phyloP scores from a whole-genome alignment of 2,888 invertebrate genomes.

The Anaspis maculata region DNA sequence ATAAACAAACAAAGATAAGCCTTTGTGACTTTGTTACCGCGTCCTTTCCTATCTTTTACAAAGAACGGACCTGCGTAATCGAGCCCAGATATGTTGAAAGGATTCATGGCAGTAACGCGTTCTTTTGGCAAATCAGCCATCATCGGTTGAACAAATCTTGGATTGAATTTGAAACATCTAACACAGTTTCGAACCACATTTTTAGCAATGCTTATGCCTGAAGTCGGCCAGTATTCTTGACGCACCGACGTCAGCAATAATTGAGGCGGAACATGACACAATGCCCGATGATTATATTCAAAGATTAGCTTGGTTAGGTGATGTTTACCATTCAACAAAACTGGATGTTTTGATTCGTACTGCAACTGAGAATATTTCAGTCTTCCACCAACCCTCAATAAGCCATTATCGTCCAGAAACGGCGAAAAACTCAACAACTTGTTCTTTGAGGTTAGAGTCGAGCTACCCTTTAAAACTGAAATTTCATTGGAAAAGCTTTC shows the following conservation, averaged over 20 bases:
- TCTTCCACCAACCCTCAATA: conserved; percentile 1
- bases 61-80: conserved; percentile 1
- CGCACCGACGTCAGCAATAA: background rate
- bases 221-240: conserved; percentile 1
- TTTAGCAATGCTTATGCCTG: background rate
- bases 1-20: background rate
- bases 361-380: background rate
- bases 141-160: background rate
- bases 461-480: too few species aligned
- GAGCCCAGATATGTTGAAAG: background rate
- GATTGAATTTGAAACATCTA: background rate
- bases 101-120: background rate
- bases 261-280: background rate
- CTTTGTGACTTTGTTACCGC: background rate
- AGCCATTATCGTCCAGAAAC: background rate
- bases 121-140: conserved; percentile 1
- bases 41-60: background rate
- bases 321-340: background rate
- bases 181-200: background rate
- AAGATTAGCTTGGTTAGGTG: background rate
- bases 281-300: background rate
- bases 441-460: background rate
- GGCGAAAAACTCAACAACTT: background rate
- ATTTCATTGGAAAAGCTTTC: too few species aligned
- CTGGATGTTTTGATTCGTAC: background rate